phyloP scores from a whole-genome alignment of 2,113 vertebrate genomes.

The Grammomys dolichurus region DNA sequence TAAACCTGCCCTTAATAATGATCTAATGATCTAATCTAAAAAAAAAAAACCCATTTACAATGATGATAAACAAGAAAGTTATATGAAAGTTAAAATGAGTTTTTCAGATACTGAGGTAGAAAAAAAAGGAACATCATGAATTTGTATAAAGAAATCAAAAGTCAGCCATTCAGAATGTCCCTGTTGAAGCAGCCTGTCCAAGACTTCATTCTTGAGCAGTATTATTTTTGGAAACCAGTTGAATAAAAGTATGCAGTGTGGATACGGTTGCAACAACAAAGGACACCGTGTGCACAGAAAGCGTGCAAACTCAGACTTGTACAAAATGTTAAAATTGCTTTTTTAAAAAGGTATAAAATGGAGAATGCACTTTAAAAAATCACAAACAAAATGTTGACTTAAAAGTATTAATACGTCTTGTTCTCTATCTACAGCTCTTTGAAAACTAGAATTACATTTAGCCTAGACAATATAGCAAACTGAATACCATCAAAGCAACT shows the following conservation, averaged over 20 bases:
- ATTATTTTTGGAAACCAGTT: background rate
- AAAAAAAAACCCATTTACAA: background rate
- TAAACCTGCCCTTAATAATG: too few relatives aligned
- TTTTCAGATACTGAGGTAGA: constrained; percentile 2
- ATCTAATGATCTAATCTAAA: too few relatives aligned
- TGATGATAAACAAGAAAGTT: constrained; percentile 11
- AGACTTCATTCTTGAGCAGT: background rate
- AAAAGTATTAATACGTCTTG: background rate
- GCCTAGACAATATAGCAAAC: background rate
- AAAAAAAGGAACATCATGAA: background rate
- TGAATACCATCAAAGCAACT: background rate
- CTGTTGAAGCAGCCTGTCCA: constrained; percentile 18
- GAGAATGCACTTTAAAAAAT: constrained; percentile 38
- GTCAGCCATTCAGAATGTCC: background rate
- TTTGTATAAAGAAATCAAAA: background rate
- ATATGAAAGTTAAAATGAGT: constrained; percentile 22
- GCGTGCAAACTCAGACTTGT: background rate
- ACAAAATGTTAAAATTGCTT: constrained; percentile 3
- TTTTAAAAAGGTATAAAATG: constrained; percentile 25
- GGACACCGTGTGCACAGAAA: background rate
- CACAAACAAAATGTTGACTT: background rate
- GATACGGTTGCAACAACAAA: constrained; percentile 36
- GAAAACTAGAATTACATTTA: background rate
- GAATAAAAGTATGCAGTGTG: background rate
- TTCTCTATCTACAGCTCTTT: background rate